Base-by-base conservation (phyloP, 1,140 invertebrate species). In the Chelonus insularis region DNA sequence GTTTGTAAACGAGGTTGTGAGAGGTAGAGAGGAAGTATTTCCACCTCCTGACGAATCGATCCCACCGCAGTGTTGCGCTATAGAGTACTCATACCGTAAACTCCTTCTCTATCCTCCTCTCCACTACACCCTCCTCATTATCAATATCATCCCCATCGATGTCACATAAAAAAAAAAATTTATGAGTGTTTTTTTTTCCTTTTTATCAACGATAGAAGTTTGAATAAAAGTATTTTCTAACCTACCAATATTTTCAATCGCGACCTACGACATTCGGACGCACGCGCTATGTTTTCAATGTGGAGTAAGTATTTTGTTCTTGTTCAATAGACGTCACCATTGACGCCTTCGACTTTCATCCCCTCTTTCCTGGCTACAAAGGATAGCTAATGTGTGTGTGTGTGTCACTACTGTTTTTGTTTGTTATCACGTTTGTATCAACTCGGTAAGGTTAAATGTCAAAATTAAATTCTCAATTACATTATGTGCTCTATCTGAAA, bases 21-120 rank as follows among this genome's bases (percentile, higher is more conserved):
- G 56, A 47, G 34, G 16, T 21, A 39, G 39, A 23, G 16, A 21
- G 25, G 48, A 50, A n/a, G 8, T 25, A 20, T 36, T 59, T 39
- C 62, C 21, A 57, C 56, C 50, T 72, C 74, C 69, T 68, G 67
- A 63, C 74, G 73, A 79, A 79, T 80, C 76, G 78, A 78, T 79
- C 75, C 74, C 67, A 76, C 76, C 74, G 76, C 77, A 77, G 72
- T 76, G 72, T 73, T 71, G 72, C 71, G 67, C 73, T 76, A 73
- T 78, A 77, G 71, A 70, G 63, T 55, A 71, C 76, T 76, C 76
- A 72, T 79, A 75, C 74, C 66, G 62, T 74, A 68, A 63, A 70
- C 67, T 69, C 23, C n/a, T 34, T 56, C 39, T 18, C 23, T 16
- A 7, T 32, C 21, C 4, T 48, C 1, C 23, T n/a, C 16, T 4